Percentiles rank a stretch among this genome's conserved stretches.
These are phyloP conservation scores for Drosophila varians DNA, from an alignment of 1,140 invertebrate species.

Conservation along the genomic window DNA sequence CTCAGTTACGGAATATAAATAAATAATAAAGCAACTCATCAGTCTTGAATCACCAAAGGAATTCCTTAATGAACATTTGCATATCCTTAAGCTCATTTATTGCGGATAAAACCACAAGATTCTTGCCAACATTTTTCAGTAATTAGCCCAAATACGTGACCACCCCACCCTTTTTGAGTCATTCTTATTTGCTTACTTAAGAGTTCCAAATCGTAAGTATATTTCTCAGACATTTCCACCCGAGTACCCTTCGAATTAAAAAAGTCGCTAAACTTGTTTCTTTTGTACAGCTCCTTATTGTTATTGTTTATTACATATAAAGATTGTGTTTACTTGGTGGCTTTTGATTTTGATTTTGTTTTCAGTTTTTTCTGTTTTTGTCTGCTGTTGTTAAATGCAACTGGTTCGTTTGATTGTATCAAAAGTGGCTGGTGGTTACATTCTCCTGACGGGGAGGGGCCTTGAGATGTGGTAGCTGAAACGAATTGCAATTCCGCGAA, in stretches of 20 bases:
- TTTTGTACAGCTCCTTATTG: slow-evolving; percentile 37
- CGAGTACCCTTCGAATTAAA: slow-evolving; percentile 12
- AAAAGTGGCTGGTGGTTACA: slow-evolving; percentile 46
- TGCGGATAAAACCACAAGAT: background rate
- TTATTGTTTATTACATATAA: slow-evolving; percentile 61
- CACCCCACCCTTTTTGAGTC: slow-evolving; percentile 35
- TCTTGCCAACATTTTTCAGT: slow-evolving; percentile 15
- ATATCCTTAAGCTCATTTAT: slow-evolving; percentile 1
- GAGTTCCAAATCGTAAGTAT: slow-evolving; percentile 18
- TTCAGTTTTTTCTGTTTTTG: slow-evolving; percentile 17
- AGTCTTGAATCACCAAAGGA: background rate
- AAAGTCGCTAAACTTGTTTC: slow-evolving; percentile 72
- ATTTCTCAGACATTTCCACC: slow-evolving; percentile 20
- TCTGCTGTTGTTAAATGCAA: slow-evolving; percentile 43
- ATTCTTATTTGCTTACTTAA: slow-evolving; percentile 29
- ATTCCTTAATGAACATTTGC: background rate
- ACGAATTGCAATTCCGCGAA: slow-evolving; percentile 71
- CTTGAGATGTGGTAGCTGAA: slow-evolving; percentile 52
- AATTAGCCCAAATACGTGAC: slow-evolving; percentile 44
- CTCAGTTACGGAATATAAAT: background rate
- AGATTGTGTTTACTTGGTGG: slow-evolving; percentile 46
- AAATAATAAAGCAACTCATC: too few relatives aligned
- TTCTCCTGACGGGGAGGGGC: slow-evolving; percentile 59
- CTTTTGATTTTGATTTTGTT: slow-evolving; percentile 26
- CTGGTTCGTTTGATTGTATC: slow-evolving; percentile 52